Evolutionary conservation across 2,797 vertebrate genomes (phyloP).

Genomic region (Lacerta bilineata): DNA sequence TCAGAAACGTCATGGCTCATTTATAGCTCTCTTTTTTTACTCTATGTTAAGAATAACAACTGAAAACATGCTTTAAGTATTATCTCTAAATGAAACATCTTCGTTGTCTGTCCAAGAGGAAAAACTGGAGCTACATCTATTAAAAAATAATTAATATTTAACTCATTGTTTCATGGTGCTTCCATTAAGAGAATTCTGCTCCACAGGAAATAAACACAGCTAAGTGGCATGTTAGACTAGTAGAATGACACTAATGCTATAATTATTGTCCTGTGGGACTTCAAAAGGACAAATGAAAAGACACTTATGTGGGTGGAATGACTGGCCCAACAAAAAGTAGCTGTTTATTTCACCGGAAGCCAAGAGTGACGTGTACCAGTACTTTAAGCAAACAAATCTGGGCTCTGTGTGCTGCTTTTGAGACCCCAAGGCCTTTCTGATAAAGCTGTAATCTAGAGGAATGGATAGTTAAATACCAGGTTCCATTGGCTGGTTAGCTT

Average conservation of each 20-base stretch:
- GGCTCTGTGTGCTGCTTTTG: not conserved
- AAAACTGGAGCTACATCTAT: not conserved
- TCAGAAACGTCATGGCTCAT: constrained; percentile 12
- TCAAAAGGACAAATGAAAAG: constrained; percentile 18
- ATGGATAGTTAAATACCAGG: not conserved
- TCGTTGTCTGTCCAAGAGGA: not conserved
- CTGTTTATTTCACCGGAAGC: not conserved
- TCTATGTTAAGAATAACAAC: not conserved
- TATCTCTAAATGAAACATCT: constrained; percentile 2
- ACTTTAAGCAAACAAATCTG: constrained; percentile 2
- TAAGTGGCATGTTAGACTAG: not conserved
- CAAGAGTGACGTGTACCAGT: not conserved
- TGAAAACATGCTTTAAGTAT: constrained; percentile 11
- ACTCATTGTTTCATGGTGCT: not conserved
- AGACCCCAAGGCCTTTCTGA: not conserved
- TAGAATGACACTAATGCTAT: constrained; percentile 15
- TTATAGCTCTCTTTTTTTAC: constrained; percentile 20
- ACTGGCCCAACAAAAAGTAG: not conserved
- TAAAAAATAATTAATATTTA: constrained; percentile 4
- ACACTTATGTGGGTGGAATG: not conserved
- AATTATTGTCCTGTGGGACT: constrained; percentile 7
- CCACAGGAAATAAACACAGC: not conserved
- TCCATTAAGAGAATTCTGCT: constrained; percentile 1
- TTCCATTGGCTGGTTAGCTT: not conserved
- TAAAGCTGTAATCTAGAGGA: fast-evolving